These are phyloP conservation scores for Dione vanillae DNA, from an alignment of 2,888 invertebrate genomes.

Conservation along the genomic window DNA sequence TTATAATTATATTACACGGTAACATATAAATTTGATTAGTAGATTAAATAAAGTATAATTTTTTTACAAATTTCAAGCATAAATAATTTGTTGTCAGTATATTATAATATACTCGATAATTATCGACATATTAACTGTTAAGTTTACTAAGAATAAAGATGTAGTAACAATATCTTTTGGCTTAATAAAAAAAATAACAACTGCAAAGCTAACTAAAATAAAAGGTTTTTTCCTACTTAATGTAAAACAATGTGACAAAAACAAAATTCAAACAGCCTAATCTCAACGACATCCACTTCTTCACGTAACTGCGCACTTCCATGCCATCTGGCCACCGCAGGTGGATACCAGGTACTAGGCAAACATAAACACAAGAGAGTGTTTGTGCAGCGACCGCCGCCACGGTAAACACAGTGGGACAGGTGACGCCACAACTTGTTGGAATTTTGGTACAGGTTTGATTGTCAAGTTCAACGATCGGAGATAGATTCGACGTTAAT, in stretches of 20 bases:
- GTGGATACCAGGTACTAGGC: slow-evolving; percentile 55
- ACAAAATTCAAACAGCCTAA: slow-evolving; percentile 13
- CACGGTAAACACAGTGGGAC: slow-evolving; percentile 43
- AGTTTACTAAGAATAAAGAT: no score
- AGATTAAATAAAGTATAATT: slow-evolving; percentile 1
- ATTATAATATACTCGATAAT: background rate
- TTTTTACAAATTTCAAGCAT: background rate
- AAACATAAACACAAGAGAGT: slow-evolving; percentile 59
- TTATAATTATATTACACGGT: background rate
- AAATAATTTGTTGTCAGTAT: background rate
- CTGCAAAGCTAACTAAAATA: background rate
- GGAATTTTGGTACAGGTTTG: slow-evolving; percentile 34
- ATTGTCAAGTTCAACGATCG: slow-evolving; percentile 43
- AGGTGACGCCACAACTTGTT: slow-evolving; percentile 47
- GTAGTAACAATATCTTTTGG: no score
- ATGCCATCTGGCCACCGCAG: slow-evolving; percentile 52
- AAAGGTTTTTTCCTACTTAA: background rate
- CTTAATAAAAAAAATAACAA: no score
- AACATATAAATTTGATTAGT: background rate
- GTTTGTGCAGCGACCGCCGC: slow-evolving; percentile 57
- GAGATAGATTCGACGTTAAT: slow-evolving; percentile 28
- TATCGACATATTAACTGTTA: background rate
- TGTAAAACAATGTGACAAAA: background rate
- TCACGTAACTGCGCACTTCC: slow-evolving; percentile 24
- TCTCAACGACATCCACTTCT: slow-evolving; percentile 27